Percentiles rank a stretch among this genome's conserved stretches.
Conservation (phyloP, 2,888 invertebrate genomes). For the Trichogramma evanescens region DNA sequence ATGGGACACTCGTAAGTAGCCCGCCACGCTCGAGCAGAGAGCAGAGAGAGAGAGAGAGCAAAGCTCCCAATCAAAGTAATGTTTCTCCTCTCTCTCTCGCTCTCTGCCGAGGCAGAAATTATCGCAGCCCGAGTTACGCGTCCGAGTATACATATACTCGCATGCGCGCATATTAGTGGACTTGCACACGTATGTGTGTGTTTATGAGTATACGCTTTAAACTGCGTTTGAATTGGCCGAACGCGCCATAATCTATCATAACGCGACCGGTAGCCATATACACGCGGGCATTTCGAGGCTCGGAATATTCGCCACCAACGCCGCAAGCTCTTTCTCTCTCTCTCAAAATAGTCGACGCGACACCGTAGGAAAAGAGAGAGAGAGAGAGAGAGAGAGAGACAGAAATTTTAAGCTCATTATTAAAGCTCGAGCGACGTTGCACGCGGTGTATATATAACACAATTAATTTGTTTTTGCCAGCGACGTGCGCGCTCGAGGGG, state of each 20-base stretch:
- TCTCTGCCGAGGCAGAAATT: not conserved
- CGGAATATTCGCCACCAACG: not conserved
- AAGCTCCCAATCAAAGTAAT: constrained; percentile 15
- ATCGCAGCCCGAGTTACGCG: no score
- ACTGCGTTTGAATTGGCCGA: no score
- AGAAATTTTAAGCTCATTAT: constrained; percentile 2
- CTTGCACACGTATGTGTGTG: no score
- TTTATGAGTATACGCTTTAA: no score
- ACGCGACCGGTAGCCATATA: not conserved
- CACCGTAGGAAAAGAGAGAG: not conserved
- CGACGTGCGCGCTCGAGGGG: not conserved
- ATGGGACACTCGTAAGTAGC: no score
- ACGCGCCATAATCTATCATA: no score
- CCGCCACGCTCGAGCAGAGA: no score
- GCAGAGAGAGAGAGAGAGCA: no score
- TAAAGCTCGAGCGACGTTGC: not conserved
- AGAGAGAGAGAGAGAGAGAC: not conserved
- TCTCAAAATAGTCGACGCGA: not conserved
- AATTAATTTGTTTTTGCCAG: no score
- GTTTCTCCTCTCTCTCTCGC: constrained; percentile 4
- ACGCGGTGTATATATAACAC: not conserved
- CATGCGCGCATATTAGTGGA: no score
- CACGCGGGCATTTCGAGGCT: not conserved
- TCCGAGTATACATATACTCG: no score
- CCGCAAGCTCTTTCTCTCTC: not conserved